Conservation (phyloP, 2,113 vertebrate species). For the Spermophilus dauricus region DNA sequence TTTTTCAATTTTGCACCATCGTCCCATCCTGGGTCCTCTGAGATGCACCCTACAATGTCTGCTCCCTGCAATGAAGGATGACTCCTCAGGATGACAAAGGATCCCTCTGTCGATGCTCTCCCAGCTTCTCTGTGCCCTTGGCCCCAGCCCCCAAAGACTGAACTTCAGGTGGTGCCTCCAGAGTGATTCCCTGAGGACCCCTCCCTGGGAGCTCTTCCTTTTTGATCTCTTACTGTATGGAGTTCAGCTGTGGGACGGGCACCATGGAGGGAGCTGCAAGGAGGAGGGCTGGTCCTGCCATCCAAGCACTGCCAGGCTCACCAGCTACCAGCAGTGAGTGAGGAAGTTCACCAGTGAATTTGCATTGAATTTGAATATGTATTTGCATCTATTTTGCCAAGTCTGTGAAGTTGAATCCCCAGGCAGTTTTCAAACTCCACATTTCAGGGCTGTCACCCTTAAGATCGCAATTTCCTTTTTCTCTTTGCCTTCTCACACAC, state of each 20-base stretch:
- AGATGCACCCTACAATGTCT: background rate
- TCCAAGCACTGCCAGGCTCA: background rate
- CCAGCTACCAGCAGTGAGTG: background rate
- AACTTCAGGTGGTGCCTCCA: background rate
- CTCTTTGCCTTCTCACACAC: conserved; percentile 22
- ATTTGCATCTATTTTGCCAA: conserved; percentile 58
- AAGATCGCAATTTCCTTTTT: conserved; percentile 41
- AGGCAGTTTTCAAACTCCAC: conserved; percentile 68
- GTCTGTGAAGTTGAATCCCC: conserved; percentile 51
- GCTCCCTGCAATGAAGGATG: background rate
- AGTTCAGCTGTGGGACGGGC: background rate
- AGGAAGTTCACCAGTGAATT: background rate
- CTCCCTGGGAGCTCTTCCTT: background rate
- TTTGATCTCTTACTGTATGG: background rate
- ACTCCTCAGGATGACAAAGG: background rate
- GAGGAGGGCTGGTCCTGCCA: background rate
- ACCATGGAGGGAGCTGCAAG: background rate
- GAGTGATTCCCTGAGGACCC: background rate
- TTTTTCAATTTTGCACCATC: background rate
- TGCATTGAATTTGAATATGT: conserved; percentile 44
- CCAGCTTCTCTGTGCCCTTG: background rate
- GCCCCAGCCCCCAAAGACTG: background rate
- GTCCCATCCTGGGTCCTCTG: background rate
- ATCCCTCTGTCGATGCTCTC: background rate
- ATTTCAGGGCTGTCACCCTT: conserved; percentile 33